Evolutionary conservation across 2,113 vertebrate species (phyloP).

Genomic region (Cyprinus carpio): DNA sequence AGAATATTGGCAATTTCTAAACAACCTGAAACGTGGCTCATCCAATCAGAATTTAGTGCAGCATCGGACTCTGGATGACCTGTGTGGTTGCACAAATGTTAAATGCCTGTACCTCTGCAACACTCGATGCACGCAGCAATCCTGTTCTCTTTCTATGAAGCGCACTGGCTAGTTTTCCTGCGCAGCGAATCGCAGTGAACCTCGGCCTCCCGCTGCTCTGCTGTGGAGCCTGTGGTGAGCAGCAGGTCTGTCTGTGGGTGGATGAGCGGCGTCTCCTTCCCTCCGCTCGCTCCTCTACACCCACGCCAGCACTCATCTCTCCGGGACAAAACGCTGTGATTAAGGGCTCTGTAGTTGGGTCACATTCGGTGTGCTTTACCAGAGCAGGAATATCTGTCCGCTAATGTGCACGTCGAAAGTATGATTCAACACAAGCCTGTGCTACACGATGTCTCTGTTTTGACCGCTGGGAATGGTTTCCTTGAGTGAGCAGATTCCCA

Average conservation of each 20-base stretch:
- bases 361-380: neutral
- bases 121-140: neutral
- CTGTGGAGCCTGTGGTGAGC: neutral
- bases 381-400: neutral
- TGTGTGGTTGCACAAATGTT: neutral
- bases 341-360: conserved; percentile 11
- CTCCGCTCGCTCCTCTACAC: conserved; percentile 11
- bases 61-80: too few relatives aligned
- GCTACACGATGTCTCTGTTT: neutral
- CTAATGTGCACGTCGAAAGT: neutral
- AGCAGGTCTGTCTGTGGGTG: conserved; percentile 29
- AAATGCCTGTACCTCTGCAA: neutral
- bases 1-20: neutral
- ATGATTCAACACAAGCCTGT: neutral
- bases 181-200: neutral
- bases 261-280: conserved; percentile 31
- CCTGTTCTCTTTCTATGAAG: neutral
- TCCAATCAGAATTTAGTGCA: neutral
- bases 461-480: neutral
- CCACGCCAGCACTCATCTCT: conserved; percentile 37
- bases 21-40: neutral
- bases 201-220: neutral
- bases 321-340: conserved; percentile 27
- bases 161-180: neutral
- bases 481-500: neutral